Evolutionary conservation across 2,113 vertebrate genomes (phyloP).

Genomic region (Nematolebias whitei): DNA sequence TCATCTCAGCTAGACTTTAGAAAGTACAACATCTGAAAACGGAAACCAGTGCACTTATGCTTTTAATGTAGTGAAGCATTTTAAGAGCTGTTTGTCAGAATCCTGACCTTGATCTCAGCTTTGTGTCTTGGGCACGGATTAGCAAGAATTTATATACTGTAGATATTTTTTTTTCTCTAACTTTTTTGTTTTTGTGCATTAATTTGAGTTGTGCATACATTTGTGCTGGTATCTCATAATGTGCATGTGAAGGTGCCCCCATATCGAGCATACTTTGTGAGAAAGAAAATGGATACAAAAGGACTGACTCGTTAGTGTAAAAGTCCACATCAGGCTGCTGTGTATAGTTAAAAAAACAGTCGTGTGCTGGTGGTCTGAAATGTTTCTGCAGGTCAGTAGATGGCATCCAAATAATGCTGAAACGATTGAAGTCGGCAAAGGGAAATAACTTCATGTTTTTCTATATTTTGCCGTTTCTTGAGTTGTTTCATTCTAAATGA

Average conservation of each 20-base stretch:
- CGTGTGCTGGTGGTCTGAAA: too few relatives aligned
- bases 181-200: constrained; percentile 18
- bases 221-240: neutral
- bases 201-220: neutral
- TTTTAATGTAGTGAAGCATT: constrained; percentile 51
- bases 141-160: constrained; percentile 8
- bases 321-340: constrained; percentile 8
- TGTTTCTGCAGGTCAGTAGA: constrained; percentile 12
- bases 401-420: constrained; percentile 4
- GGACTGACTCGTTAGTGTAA: constrained; percentile 31
- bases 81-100: constrained; percentile 47
- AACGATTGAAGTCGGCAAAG: neutral
- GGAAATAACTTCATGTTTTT: neutral
- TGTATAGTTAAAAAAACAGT: too few relatives aligned
- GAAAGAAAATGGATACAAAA: constrained; percentile 18
- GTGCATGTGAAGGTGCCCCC: neutral
- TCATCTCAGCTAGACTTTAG: constrained; percentile 53
- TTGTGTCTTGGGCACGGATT: constrained; percentile 9
- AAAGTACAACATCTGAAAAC: constrained; percentile 52
- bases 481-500: neutral
- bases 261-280: constrained; percentile 3
- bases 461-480: constrained; percentile 26
- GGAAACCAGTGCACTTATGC: constrained; percentile 42
- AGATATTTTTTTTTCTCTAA: neutral
- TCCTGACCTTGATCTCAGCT: constrained; percentile 6